These are phyloP conservation scores for Hemiscyllium ocellatum DNA, from an alignment of 2,113 vertebrate species.

Conservation along the genomic window DNA sequence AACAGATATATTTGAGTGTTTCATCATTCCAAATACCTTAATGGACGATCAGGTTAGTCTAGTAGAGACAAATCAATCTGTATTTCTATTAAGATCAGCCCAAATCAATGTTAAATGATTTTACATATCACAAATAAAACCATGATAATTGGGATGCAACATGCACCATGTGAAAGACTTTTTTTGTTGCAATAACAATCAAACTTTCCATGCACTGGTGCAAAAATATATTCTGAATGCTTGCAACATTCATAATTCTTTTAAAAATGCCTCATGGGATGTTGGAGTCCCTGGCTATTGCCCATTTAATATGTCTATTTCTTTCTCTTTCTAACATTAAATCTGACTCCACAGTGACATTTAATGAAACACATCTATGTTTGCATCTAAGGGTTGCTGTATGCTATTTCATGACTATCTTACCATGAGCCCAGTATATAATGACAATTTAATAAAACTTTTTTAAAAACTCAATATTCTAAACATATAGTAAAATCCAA, in stretches of 20 bases:
- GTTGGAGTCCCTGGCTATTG: no score
- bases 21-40: neutral
- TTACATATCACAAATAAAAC: neutral
- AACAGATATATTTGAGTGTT: neutral
- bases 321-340: neutral
- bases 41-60: neutral
- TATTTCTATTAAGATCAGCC: neutral
- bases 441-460: neutral
- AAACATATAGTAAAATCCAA: neutral
- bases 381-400: neutral
- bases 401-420: neutral
- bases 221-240: neutral
- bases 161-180: neutral
- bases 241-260: neutral
- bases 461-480: neutral
- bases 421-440: neutral
- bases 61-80: neutral
- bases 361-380: neutral
- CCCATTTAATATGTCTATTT: neutral
- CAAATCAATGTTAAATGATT: neutral
- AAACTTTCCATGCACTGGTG: neutral
- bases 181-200: neutral
- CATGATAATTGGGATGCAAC: neutral
- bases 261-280: no score
- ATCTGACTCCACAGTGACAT: neutral